phyloP scores from a whole-genome alignment of 2,797 vertebrate species.

The Enteromius fasciolatus region DNA sequence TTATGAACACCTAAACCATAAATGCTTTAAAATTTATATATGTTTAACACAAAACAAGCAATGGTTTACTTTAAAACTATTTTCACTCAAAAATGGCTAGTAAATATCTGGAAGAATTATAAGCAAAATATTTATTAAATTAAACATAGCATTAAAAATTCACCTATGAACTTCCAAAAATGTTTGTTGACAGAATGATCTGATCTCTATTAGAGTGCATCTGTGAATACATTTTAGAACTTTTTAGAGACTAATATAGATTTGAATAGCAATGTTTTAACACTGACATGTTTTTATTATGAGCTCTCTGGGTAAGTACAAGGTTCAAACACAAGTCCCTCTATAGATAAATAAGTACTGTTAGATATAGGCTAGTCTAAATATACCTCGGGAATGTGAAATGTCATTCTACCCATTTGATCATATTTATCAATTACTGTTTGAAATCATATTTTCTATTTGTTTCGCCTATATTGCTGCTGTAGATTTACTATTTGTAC shows the following conservation, averaged over 20 bases:
- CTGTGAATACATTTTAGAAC: background rate
- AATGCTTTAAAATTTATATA: background rate
- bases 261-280: background rate
- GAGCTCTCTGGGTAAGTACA: background rate
- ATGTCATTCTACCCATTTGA: background rate
- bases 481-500: background rate
- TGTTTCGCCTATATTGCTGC: background rate
- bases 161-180: background rate
- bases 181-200: background rate
- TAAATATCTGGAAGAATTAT: background rate
- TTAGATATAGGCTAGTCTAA: background rate
- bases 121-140: background rate
- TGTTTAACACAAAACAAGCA: too few species aligned
- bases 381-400: background rate
- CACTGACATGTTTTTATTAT: background rate
- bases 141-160: background rate
- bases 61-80: background rate
- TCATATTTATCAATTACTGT: background rate
- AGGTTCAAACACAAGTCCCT: background rate
- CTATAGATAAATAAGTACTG: background rate
- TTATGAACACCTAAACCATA: background rate
- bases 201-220: background rate
- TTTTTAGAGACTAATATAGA: background rate
- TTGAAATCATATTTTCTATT: background rate
- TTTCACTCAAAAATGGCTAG: background rate